A percentile compares a stretch with the other conserved stretches of the same genome.
phyloP scores from a whole-genome alignment of 2,797 vertebrate genomes.

The Triplophysa bombifrons region DNA sequence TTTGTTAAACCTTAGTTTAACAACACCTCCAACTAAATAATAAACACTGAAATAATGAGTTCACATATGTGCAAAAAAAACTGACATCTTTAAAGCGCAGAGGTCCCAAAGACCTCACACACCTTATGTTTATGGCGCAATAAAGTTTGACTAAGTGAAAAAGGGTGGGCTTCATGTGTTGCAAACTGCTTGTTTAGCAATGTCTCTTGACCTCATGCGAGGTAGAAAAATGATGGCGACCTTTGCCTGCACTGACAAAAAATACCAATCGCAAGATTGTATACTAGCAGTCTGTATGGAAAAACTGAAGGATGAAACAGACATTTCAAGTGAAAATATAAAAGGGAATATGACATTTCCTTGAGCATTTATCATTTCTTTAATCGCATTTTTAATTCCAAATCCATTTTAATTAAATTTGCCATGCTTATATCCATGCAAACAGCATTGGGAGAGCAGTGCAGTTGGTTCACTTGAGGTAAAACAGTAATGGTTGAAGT shows the following conservation, averaged over 20 bases:
- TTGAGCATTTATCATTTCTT: background rate
- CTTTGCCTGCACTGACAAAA: conserved; percentile 1
- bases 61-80: background rate
- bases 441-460: background rate
- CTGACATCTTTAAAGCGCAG: background rate
- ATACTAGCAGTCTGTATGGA: background rate
- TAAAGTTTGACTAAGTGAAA: background rate
- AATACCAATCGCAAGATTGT: background rate
- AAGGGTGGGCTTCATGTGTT: background rate
- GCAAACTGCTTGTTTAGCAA: background rate
- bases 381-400: conserved; percentile 3
- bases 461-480: conserved; percentile 40
- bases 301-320: background rate
- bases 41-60: background rate
- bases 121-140: background rate
- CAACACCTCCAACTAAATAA: background rate
- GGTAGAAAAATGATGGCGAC: background rate
- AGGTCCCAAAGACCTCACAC: background rate
- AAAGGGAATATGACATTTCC: conserved; percentile 4
- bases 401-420: background rate
- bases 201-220: background rate
- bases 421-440: background rate
- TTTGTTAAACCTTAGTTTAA: background rate
- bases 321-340: background rate
- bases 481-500: conserved; percentile 38